Percentiles rank a stretch among this genome's conserved stretches.
These are phyloP conservation scores for Phenganax stokvisi DNA, from an alignment of 92 coral and sea anemone species.

Conservation along the genomic window DNA sequence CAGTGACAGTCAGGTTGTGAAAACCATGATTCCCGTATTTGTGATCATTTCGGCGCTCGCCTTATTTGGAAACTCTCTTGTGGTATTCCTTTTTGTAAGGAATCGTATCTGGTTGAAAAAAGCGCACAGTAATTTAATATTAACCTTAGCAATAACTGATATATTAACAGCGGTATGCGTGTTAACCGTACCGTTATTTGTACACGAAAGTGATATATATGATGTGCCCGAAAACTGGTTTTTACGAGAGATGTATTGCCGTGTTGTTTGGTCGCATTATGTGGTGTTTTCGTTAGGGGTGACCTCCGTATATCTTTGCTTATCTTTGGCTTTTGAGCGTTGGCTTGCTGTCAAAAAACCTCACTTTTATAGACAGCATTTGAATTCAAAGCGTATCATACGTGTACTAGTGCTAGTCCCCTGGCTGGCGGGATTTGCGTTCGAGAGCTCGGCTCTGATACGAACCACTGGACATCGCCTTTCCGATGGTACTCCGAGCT, in stretches of 20 bases:
- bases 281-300: conserved; percentile 33
- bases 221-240: not conserved
- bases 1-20: not conserved
- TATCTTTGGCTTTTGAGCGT: conserved; percentile 34
- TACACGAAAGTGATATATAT: conserved; percentile 22
- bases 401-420: conserved; percentile 19
- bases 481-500: conserved; percentile 17
- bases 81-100: conserved; percentile 19
- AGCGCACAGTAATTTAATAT: conserved; percentile 35
- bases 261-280: conserved; percentile 34
- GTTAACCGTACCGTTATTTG: conserved; percentile 16
- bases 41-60: conserved; percentile 19
- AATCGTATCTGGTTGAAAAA: conserved; percentile 31
- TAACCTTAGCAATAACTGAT: conserved; percentile 23
- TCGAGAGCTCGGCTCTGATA: conserved; percentile 17
- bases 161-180: conserved; percentile 27
- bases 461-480: conserved; percentile 13
- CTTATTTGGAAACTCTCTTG: conserved; percentile 19
- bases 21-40: conserved; percentile 28
- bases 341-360: conserved; percentile 33
- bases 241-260: conserved; percentile 23
- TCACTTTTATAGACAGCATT: conserved; percentile 17
- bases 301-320: conserved; percentile 25
- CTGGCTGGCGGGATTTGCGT: conserved; percentile 34
- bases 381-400: conserved; percentile 15